These are phyloP conservation scores for Pollachius pollachius DNA, from an alignment of 2,113 vertebrate species.

Conservation along the genomic window DNA sequence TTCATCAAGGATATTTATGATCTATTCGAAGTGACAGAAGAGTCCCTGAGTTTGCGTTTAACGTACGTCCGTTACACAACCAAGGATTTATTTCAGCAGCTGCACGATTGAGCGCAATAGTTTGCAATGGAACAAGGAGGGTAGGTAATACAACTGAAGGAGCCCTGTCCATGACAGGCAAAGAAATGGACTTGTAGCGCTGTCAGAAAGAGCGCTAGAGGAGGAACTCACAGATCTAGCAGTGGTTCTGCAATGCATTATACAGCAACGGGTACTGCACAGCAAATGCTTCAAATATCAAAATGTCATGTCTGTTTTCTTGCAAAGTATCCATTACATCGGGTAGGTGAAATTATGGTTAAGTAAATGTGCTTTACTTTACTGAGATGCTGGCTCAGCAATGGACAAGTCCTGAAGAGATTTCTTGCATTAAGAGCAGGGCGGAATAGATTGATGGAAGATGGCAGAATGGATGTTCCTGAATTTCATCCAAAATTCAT, in stretches of 20 bases:
- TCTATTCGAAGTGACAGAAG: constrained; percentile 15
- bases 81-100: constrained; percentile 12
- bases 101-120: background rate
- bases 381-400: constrained; percentile 27
- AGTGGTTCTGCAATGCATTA: constrained; percentile 17
- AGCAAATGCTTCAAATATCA: constrained; percentile 22
- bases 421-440: constrained; percentile 29
- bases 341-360: background rate
- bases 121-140: background rate
- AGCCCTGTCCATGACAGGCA: background rate
- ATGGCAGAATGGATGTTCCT: constrained; percentile 12
- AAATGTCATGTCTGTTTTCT: constrained; percentile 24
- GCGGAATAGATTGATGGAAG: constrained; percentile 26
- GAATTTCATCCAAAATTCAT: constrained; percentile 17
- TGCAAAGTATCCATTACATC: constrained; percentile 17
- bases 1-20: constrained; percentile 26
- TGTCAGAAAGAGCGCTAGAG: constrained; percentile 2
- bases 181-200: background rate
- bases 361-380: constrained; percentile 18
- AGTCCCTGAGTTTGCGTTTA: constrained; percentile 20
- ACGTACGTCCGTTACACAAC: background rate
- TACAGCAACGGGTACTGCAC: constrained; percentile 21
- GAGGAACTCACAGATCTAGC: constrained; percentile 2
- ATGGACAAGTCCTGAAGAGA: constrained; percentile 24
- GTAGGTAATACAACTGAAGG: constrained; percentile 7